A percentile compares a stretch with the other conserved stretches of the same genome.
Conservation (phyloP, 2,797 vertebrate genomes). For the Saxicola maurus region DNA sequence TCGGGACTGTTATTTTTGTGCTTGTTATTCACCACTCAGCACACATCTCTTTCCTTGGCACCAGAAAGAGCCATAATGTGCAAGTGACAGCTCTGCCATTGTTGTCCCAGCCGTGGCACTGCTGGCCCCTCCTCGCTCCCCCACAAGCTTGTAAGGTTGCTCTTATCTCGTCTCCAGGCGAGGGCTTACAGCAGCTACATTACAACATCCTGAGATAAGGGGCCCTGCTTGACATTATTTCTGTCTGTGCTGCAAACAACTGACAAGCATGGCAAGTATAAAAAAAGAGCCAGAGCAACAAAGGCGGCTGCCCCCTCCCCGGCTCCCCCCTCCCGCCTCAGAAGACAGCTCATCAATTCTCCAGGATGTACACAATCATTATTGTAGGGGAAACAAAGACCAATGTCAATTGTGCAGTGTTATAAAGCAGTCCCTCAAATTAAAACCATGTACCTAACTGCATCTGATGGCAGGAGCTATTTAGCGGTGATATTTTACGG, state of each 20-base stretch:
- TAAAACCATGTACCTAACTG: slow-evolving; percentile 96
- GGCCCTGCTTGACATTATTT: slow-evolving; percentile 83
- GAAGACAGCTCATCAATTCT: slow-evolving; percentile 93
- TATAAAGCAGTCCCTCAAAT: slow-evolving; percentile 93
- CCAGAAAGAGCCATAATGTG: slow-evolving; percentile 74
- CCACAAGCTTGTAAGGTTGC: slow-evolving; percentile 72
- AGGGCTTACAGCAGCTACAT: slow-evolving; percentile 80
- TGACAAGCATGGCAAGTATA: slow-evolving; percentile 84
- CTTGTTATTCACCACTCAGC: slow-evolving; percentile 77
- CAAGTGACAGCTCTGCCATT: slow-evolving; percentile 74
- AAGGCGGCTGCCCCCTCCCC: slow-evolving; percentile 62
- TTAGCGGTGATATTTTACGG: slow-evolving; percentile 91
- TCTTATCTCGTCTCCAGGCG: slow-evolving; percentile 84
- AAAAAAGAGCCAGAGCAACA: slow-evolving; percentile 72
- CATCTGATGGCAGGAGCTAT: slow-evolving; percentile 92
- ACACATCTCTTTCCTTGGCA: slow-evolving; percentile 68
- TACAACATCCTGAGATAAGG: slow-evolving; percentile 87
- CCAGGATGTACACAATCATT: slow-evolving; percentile 89
- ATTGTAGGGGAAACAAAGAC: slow-evolving; percentile 87
- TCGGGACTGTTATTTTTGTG: slow-evolving; percentile 81
- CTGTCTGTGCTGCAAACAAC: slow-evolving; percentile 72
- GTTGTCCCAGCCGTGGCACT: slow-evolving; percentile 67
- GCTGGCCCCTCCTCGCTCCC: slow-evolving; percentile 6
- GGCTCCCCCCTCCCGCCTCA: slow-evolving; percentile 4
- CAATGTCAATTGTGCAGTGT: slow-evolving; percentile 86